Evolutionary conservation across 2,888 invertebrate species (phyloP), one percentile per base, ranked within the genome.

Genomic region (Hoplodrina ambigua): DNA sequence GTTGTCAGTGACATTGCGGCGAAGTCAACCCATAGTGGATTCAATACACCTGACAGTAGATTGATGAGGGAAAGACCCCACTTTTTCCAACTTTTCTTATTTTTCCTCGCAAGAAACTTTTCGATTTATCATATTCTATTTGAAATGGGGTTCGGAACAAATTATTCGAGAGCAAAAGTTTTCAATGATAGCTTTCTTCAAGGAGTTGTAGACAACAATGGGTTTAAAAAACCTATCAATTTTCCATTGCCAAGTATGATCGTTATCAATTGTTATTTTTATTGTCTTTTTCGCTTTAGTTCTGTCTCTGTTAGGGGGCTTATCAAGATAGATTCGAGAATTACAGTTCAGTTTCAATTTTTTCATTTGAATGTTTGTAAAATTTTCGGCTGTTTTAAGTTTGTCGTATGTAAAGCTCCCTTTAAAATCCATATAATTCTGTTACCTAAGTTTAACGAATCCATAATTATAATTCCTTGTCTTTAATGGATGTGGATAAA

Each of bases 71-170:
- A 87, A 86, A 82, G 81, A 84, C 86, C 86, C 87, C 84, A 85
- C 81, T 89, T 88, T 85, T 82, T 82, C 72, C 71, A 91, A 89
- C 87, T 90, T 91, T 87, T 81, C 74, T 72, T 87, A 84, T 87
- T 89, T 90, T 86, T 86, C 83, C 78, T 75, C 75, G 67, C 80
- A 77, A 80, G 86, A 88, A 92, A 89, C 86, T 91, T 91, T 84
- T 85, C 82, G 83, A 90, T 91, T 91, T 92, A 91, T 91, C 88
- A 92, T 91, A 90, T 86, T 86, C 85, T 86, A 87, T 90, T 90
- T 85, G 85, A 86, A 88, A 85, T 86, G 85, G 67, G 67, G 84
- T 86, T 75, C 80, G 78, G 83, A 84, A 87, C 86, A 87, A 85
- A 90, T 88, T 84, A 75, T 80, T 84, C 68, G 78, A 86, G 82